phyloP scores from a whole-genome alignment of 2,888 invertebrate genomes.

The Folsomia manolachei region DNA sequence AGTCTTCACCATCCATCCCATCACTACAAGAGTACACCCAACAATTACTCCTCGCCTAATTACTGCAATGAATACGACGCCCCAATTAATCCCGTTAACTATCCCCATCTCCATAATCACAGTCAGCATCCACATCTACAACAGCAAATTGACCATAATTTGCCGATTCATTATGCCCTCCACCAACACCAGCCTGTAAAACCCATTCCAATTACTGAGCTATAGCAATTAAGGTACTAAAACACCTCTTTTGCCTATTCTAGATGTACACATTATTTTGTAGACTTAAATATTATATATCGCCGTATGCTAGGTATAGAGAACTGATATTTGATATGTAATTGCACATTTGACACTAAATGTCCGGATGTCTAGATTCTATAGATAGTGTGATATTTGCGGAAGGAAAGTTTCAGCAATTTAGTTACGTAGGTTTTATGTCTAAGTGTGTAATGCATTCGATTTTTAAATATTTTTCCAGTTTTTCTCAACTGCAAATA shows the following conservation, averaged over 20 bases:
- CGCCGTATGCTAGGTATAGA: background rate
- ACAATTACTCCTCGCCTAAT: constrained; percentile 43
- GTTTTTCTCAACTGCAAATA: background rate
- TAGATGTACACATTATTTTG: background rate
- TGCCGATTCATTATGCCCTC: constrained; percentile 42
- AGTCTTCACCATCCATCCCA: constrained; percentile 32
- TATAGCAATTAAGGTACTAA: constrained; percentile 48
- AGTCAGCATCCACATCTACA: too few species aligned
- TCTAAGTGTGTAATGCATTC: background rate
- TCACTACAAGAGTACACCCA: constrained; percentile 34
- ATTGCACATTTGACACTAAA: too few species aligned
- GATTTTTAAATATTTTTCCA: background rate
- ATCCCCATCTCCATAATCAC: constrained; percentile 36
- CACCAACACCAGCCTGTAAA: constrained; percentile 41
- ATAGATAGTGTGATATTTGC: background rate
- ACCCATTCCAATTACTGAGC: constrained; percentile 49
- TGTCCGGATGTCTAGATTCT: too few species aligned
- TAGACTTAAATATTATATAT: background rate
- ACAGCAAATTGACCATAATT: constrained; percentile 36
- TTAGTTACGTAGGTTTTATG: too few species aligned
- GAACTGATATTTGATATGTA: background rate
- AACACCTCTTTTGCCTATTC: constrained; percentile 7
- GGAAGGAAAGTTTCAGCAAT: too few species aligned
- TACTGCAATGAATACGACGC: constrained; percentile 49
- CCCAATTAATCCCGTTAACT: constrained; percentile 43